Base-by-base conservation (phyloP, 2,888 invertebrate genomes). In the Sarcophaga rosellei region DNA sequence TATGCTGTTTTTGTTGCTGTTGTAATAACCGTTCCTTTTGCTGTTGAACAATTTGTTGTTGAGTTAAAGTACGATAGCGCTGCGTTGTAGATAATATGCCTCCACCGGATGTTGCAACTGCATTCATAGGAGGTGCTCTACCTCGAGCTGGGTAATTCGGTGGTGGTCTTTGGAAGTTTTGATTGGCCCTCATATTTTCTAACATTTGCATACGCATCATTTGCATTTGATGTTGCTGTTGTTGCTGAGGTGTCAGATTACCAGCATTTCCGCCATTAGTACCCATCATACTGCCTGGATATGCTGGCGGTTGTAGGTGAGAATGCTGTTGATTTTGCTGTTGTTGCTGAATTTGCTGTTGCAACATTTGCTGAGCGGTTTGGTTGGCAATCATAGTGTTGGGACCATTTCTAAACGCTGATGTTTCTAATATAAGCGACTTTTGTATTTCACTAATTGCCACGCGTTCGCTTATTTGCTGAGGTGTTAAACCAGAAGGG, bases 391-490 rank as follows among this genome's bases (percentile, higher is more conserved):
- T 87, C 45, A 75, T 5, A 86, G 88, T 47, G 69, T 66, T 84
- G 12, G 80, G 83, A 5, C 77, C 63, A 77, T 76, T 72, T 53
- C 90, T 87, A 87, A 92, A 93, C 4, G 89, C 70, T 10, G 94
- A 95, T 84, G 95, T 95, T 93, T 97, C 97, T 91, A 95, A 96
- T 98, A 98, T 98, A 90, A 99, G 94, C 90, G 97, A 97, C 92
- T 97, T 96, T 91, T 97, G 97, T 91, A 99, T 99, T 69, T 96
- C 97, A 91, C 96, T 97, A 88, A 98, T 98, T 87, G 97, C 97
- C 93, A 96, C 95, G 92, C 96, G 96, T 91, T 97, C 97, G 90
- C 95, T 95, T 65, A 90, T 90, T 83, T 91, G 91, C 84, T 91
- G 91, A 53, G 90, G 90, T 21, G 90, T 90, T 35, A 90, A 88